Conservation (phyloP, 2,113 vertebrate species). For the Ophthalmolycus amberensis region DNA sequence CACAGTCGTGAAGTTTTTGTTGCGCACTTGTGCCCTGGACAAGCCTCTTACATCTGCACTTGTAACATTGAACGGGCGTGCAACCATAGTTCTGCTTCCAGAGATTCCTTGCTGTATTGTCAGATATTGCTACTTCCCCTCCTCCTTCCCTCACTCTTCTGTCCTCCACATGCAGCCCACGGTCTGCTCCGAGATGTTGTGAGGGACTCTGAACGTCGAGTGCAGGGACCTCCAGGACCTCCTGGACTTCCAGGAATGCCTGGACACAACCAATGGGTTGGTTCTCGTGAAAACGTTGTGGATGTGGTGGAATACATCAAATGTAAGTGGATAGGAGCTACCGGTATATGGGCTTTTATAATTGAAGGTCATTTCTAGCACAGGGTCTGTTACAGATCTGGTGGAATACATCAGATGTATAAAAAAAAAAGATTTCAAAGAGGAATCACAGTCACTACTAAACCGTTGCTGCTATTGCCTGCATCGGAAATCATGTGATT, state of each 20-base stretch:
- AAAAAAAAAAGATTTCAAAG: neutral
- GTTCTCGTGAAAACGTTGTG: constrained; percentile 85
- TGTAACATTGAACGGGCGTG: no score
- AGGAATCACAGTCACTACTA: neutral
- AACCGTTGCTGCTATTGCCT: neutral
- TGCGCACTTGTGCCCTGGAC: no score
- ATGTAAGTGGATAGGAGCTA: constrained; percentile 79
- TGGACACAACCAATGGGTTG: constrained; percentile 84
- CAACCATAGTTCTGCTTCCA: no score
- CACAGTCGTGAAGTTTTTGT: no score
- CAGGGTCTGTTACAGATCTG: neutral
- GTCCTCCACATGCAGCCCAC: constrained; percentile 76
- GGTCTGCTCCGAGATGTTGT: constrained; percentile 85
- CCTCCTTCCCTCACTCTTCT: neutral
- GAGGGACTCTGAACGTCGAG: constrained; percentile 59
- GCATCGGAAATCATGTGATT: neutral
- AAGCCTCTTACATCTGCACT: no score
- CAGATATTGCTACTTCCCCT: neutral
- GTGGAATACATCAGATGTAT: no score
- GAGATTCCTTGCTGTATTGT: no score
- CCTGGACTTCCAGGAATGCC: constrained; percentile 87
- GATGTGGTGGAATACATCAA: constrained; percentile 91
- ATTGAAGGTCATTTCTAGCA: neutral
- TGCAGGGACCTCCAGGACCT: constrained; percentile 79
- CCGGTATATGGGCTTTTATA: neutral